Conservation (phyloP, 2,113 vertebrate genomes). For the Equus przewalskii region DNA sequence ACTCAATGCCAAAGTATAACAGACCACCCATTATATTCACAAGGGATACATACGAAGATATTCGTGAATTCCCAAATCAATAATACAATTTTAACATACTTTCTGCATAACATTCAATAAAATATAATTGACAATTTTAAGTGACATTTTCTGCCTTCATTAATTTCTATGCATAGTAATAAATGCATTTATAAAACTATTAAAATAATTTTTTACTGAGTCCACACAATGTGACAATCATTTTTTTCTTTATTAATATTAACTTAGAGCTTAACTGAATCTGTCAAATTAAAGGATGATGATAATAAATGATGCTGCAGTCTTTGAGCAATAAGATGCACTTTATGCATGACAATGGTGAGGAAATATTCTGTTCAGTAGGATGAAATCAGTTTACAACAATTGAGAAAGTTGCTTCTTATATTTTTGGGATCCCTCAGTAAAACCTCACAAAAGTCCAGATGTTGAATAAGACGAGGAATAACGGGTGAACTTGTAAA, state of each 20-base stretch:
- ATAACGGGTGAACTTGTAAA: neutral
- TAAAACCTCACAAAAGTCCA: neutral
- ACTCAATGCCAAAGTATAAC: neutral
- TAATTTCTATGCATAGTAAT: neutral
- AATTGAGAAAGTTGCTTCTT: neutral
- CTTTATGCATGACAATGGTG: neutral
- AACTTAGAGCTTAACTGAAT: neutral
- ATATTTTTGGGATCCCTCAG: neutral
- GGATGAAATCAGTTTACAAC: neutral
- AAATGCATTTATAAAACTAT: neutral
- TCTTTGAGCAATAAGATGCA: neutral
- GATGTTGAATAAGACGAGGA: neutral
- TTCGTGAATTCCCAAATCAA: neutral
- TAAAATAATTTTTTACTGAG: slow-evolving; percentile 22
- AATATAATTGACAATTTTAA: neutral
- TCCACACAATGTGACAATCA: neutral
- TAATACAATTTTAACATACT: neutral
- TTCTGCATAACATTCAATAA: neutral
- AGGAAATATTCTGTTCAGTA: neutral
- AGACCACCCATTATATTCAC: neutral
- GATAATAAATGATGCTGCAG: neutral
- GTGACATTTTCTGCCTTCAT: neutral
- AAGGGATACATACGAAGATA: neutral
- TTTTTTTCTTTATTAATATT: slow-evolving; percentile 22
- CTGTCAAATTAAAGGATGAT: neutral